Evolutionary conservation across 2,113 vertebrate genomes (phyloP).

Genomic region (Psilopsiagon aymara): DNA sequence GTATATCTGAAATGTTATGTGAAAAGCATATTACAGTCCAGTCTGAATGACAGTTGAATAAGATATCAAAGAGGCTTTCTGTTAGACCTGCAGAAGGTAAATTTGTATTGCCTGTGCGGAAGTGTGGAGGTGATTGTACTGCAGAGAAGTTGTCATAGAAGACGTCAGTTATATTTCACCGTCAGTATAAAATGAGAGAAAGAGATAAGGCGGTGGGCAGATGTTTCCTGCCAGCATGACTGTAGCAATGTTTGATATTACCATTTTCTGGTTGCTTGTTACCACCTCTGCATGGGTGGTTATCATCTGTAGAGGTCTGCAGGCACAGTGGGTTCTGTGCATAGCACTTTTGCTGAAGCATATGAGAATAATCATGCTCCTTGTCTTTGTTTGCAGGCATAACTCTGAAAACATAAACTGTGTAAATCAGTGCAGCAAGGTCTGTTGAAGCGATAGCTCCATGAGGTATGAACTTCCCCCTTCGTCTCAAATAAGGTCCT

Average conservation of each 20-base stretch:
- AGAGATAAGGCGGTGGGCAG: neutral
- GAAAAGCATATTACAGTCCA: neutral
- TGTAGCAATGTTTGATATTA: neutral
- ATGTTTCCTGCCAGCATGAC: constrained; percentile 6
- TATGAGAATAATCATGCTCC: constrained; percentile 23
- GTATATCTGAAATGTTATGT: neutral
- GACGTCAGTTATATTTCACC: neutral
- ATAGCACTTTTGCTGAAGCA: neutral
- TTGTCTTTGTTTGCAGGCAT: constrained; percentile 23
- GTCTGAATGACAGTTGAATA: neutral
- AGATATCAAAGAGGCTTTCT: neutral
- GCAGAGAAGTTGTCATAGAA: neutral
- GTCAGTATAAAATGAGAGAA: neutral
- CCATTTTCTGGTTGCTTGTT: constrained; percentile 26
- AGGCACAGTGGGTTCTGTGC: neutral
- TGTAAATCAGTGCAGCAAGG: constrained; percentile 39
- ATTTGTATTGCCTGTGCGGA: neutral
- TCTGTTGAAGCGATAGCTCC: constrained; percentile 39
- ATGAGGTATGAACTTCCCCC: neutral
- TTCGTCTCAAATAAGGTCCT: constrained; percentile 13
- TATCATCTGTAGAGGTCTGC: neutral
- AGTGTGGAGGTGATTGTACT: neutral
- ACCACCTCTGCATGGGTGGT: neutral
- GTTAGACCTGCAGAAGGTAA: neutral
- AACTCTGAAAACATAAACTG: constrained; percentile 22